Evolutionary conservation across 2,113 vertebrate genomes (phyloP).

Genomic region (Corythoichthys intestinalis): DNA sequence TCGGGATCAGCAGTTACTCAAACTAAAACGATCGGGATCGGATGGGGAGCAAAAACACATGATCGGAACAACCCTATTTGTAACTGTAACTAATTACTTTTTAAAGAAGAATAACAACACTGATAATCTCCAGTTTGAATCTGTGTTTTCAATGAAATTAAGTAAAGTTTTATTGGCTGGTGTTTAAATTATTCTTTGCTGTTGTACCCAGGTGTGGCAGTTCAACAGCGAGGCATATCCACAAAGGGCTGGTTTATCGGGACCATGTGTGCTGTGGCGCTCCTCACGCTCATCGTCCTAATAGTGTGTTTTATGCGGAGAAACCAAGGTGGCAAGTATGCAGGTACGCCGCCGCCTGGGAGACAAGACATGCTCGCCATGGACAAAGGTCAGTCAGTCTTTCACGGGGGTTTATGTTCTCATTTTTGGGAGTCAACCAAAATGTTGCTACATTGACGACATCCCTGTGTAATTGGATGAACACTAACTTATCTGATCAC

Average conservation of each 20-base stretch:
- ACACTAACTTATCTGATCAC: neutral
- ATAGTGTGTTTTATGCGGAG: conserved; percentile 85
- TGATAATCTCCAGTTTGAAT: conserved; percentile 20
- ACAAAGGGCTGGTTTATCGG: conserved; percentile 89
- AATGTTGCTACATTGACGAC: conserved; percentile 1
- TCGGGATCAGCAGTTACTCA: no score
- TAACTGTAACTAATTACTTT: no score
- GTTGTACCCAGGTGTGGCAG: conserved; percentile 63
- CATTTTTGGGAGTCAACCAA: conserved; percentile 29
- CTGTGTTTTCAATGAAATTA: conserved; percentile 16
- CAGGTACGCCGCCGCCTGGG: conserved; percentile 77
- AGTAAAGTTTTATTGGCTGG: neutral
- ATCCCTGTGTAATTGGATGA: neutral
- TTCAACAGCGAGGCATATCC: conserved; percentile 69
- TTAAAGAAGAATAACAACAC: neutral
- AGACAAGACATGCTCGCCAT: conserved; percentile 56
- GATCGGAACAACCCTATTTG: no score
- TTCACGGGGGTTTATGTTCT: conserved; percentile 28
- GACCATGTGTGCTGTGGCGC: conserved; percentile 84
- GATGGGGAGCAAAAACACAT: no score
- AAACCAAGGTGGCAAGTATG: conserved; percentile 92
- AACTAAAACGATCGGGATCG: no score
- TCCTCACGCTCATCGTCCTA: conserved; percentile 81
- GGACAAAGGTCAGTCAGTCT: conserved; percentile 61
- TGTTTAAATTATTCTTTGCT: conserved; percentile 3